A percentile compares a stretch with the other conserved stretches of the same genome.
Evolutionary conservation across 2,797 vertebrate species (phyloP).

Genomic region (Muscicapa comitata): DNA sequence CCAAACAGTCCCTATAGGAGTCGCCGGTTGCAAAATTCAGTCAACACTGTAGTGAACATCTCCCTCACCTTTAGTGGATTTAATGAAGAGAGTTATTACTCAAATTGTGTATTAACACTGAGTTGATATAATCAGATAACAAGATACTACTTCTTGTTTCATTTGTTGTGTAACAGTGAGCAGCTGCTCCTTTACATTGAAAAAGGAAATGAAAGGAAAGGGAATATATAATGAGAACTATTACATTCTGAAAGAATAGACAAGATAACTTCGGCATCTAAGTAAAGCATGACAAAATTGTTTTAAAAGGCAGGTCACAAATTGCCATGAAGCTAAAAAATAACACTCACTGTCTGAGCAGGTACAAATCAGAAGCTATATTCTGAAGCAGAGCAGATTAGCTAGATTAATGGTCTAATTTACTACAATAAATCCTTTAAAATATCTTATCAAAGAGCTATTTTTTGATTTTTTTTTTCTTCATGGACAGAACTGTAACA

Average conservation of each 20-base stretch:
- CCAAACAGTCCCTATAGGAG: neutral
- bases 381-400: neutral
- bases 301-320: neutral
- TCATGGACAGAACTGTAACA: neutral
- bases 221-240: neutral
- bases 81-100: neutral
- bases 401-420: neutral
- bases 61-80: neutral
- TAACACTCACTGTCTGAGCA: neutral
- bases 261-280: neutral
- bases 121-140: conserved; percentile 15
- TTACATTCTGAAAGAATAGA: neutral
- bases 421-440: neutral
- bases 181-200: conserved; percentile 13
- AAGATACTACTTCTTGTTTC: conserved; percentile 33
- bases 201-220: neutral
- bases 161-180: conserved; percentile 34
- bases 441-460: neutral
- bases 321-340: neutral
- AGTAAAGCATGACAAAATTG: neutral
- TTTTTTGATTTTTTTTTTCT: neutral
- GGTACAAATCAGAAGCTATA: neutral
- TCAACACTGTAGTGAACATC: neutral
- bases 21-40: neutral
- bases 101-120: neutral